Percentiles rank a stretch among this genome's conserved stretches.
Evolutionary conservation across 2,113 vertebrate species (phyloP).

Genomic region (Spheniscus mendiculus): DNA sequence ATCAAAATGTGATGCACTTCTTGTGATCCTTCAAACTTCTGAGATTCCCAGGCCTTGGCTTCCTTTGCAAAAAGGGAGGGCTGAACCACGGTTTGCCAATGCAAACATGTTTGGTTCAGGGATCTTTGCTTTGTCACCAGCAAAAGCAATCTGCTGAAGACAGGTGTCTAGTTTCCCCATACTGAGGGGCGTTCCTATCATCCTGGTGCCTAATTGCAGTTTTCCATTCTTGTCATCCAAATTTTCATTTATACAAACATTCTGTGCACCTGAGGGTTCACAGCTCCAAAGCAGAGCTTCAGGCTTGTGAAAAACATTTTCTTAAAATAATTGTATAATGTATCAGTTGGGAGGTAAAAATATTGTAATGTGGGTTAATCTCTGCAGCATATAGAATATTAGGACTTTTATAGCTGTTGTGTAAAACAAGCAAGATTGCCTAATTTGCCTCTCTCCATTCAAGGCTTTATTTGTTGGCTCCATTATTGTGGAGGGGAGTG

Average conservation of each 20-base stretch:
- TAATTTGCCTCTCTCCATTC: background rate
- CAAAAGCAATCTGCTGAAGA: background rate
- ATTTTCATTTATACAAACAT: background rate
- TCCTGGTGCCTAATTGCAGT: background rate
- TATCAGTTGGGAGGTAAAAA: background rate
- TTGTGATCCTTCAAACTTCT: background rate
- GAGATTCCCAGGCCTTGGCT: background rate
- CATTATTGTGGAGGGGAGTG: background rate
- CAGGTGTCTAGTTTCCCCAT: background rate
- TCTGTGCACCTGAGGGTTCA: background rate
- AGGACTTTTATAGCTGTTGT: background rate
- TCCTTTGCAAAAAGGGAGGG: background rate
- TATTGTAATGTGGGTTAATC: background rate
- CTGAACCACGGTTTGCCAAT: background rate
- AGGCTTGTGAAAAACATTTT: background rate
- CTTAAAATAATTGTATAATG: background rate
- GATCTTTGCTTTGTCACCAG: background rate
- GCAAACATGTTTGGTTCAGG: background rate
- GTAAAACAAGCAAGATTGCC: background rate
- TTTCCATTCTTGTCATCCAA: background rate
- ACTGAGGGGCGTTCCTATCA: background rate
- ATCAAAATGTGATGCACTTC: background rate
- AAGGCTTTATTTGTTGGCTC: background rate
- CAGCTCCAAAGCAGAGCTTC: background rate
- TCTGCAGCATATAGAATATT: rapidly evolving